These are phyloP conservation scores for Microtus richardsoni DNA, from an alignment of 2,113 vertebrate genomes.

Conservation along the genomic window DNA sequence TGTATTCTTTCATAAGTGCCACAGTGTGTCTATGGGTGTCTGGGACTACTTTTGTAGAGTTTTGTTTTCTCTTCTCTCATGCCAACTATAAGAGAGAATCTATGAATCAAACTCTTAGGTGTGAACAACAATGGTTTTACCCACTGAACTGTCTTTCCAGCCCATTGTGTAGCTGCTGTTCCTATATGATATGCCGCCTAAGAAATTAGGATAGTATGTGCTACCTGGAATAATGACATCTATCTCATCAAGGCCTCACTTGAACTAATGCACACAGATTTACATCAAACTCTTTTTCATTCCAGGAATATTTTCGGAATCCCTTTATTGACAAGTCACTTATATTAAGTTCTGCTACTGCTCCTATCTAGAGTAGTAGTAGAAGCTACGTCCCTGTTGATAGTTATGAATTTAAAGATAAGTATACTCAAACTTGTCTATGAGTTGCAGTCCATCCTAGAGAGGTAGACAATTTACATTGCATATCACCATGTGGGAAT, in stretches of 20 bases:
- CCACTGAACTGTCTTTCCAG: neutral
- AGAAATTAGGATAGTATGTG: neutral
- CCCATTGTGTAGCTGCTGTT: neutral
- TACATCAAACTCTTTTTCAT: neutral
- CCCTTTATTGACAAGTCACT: neutral
- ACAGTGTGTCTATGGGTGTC: no score
- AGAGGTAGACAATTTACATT: neutral
- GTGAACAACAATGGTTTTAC: neutral
- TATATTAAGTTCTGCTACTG: neutral
- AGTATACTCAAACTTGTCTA: neutral
- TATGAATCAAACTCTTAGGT: neutral
- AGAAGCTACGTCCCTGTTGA: neutral
- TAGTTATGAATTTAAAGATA: neutral
- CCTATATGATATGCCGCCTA: neutral
- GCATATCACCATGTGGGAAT: accelerated
- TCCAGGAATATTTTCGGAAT: neutral
- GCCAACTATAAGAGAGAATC: neutral
- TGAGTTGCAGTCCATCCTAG: neutral
- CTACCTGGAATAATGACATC: neutral
- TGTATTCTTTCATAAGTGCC: neutral
- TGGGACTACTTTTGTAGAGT: neutral
- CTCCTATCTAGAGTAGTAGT: neutral
- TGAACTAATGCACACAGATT: neutral
- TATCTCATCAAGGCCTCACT: neutral
- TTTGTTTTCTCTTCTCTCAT: neutral